Conservation (phyloP, 53 echinoderm and acorn worm genomes). For the Holothuria scabra region DNA sequence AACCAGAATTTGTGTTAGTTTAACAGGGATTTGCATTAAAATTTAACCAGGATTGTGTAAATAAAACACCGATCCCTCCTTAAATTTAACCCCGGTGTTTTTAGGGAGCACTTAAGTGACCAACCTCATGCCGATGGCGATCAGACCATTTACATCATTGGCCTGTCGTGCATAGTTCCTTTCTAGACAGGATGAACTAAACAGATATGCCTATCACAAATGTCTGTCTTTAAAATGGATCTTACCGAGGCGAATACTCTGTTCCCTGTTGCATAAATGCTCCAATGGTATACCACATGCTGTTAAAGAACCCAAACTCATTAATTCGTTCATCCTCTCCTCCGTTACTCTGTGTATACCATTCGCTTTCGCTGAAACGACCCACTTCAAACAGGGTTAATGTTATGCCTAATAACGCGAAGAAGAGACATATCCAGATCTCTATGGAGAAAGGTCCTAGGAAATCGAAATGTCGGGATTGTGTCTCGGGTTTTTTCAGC, state of each 20-base stretch:
- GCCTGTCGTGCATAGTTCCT: too few species aligned
- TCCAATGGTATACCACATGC: slow-evolving; percentile 91
- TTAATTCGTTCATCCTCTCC: slow-evolving; percentile 76
- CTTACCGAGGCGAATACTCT: slow-evolving; percentile 85
- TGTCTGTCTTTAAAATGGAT: too few species aligned
- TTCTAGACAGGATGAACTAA: too few species aligned
- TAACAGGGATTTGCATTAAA: too few species aligned
- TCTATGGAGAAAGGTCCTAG: slow-evolving; percentile 82
- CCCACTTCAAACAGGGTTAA: slow-evolving; percentile 93
- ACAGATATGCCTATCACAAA: too few species aligned
- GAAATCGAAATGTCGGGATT: slow-evolving; percentile 80
- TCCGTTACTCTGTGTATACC: slow-evolving; percentile 67
- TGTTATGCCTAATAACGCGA: slow-evolving; percentile 83
- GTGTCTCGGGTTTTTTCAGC: slow-evolving; percentile 79
- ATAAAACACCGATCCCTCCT: too few species aligned
- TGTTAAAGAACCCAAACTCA: slow-evolving; percentile 91
- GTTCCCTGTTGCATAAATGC: slow-evolving; percentile 98
- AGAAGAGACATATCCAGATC: slow-evolving; percentile 89
- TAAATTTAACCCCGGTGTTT: too few species aligned
- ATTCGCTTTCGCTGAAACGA: slow-evolving; percentile 89
- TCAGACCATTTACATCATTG: too few species aligned
- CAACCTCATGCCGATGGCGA: too few species aligned
- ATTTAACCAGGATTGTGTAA: too few species aligned
- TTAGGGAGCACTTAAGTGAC: too few species aligned
- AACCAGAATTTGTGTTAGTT: too few species aligned